Base-by-base conservation (phyloP, 1,140 invertebrate species). In the Drosophila ironensis region DNA sequence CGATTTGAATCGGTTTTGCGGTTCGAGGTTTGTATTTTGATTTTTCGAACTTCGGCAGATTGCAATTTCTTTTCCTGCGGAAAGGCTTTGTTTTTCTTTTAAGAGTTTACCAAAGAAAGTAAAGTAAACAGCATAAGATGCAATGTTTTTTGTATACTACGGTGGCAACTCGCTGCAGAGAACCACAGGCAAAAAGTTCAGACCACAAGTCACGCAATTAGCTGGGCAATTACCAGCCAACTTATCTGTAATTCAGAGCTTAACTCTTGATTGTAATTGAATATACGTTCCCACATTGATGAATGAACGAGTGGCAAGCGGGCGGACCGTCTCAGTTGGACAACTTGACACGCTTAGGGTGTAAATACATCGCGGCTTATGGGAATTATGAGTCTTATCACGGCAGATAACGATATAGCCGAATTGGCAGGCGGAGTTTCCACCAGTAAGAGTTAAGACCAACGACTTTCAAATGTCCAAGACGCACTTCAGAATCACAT, bases 391-490 rank as follows among this genome's bases (percentile, higher is more conserved):
- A 17, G 1, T 12, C 6, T 30, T 50, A 50, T 50, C 33, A 17
- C 14, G 30, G 5, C 50, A 24, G 64, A 68, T 68, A 68, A 56
- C 30, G 50, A 46, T 46, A 16, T 27, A 24, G 17, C 9, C 20
- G 6, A 40, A 45, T 17, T 20, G 47, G 24, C 50, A 47, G 50
- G 8, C 40, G 35, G 63, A 68, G 37, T 33, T 44, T 66, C 46
- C 38, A 24, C 5, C n/a, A 30, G n/a, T 17, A 7, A 22, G 7
- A 16, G 16, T 8, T 28, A 52, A 68, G 9, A 48, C 48, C 41
- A 70, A 71, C 54, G 68, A 71, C 68, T 71, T 71, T 71, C 67
- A 71, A 71, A 71, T 61, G 68, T 71, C 45, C 67, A 70, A 45
- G 11, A 7, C 12, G 33, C 52, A 42, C 56, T 60, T 57, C 52